Evolutionary conservation across 2,797 vertebrate genomes (phyloP), one percentile per base, ranked within the genome.

Genomic region (Siniperca obscura): DNA sequence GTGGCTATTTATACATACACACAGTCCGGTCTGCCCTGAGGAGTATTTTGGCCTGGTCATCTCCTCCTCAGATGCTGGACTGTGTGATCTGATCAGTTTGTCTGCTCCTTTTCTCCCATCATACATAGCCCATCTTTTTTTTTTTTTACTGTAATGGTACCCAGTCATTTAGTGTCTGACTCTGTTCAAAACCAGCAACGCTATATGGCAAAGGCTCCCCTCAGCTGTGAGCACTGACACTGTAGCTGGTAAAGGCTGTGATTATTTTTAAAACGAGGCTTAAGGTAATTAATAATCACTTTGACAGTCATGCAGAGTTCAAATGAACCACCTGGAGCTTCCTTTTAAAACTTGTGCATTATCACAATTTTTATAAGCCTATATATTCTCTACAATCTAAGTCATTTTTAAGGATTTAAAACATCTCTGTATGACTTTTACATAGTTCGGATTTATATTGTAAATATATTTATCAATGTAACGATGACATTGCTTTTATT

Each of bases 1-100:
- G 79, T 53, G 59, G 78, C 91, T 95, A 95, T 94, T 94, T 87
- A 91, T 92, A 94, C 62, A 50, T 30, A n/a, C 72, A 86, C 75
- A 84, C 80, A 84, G 82, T 50, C 67, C 3, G 14, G 68, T 70
- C 56, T 77, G 72, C 72, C 74, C 84, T 60, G 66, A 70, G 66
- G 76, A 78, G 74, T 50, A 22, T 50, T 72, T 80, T 73, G 87
- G 78, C 62, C 40, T 82, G 75, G 57, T 89, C 87, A 83, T 79
- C 60, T 76, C 64, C 82, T 84, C 72, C 66, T 79, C 70, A 60
- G 73, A 76, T 65, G 70, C 71, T 76, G 57, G 30, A 46, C 64
- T 19, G 60, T 53, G 52, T 61, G 60, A 73, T 84, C 44, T 50
- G 42, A 71, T 82, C 69, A 42, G 56, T 66, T 40, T 70, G 74